Evolutionary conservation across 2,113 vertebrate species (phyloP).

Genomic region (Labeo catla): DNA sequence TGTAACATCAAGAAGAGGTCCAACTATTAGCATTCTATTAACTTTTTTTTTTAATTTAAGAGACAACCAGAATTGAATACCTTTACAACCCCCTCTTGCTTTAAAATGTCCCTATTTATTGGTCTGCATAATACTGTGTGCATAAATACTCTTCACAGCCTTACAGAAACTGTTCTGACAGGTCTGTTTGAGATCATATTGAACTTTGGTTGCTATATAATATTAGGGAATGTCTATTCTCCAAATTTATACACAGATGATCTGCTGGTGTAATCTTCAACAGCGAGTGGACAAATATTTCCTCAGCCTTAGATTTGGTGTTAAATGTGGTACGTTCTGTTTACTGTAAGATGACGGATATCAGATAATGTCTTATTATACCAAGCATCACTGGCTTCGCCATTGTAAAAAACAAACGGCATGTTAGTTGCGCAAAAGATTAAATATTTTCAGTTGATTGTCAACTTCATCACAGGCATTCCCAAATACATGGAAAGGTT

Average conservation of each 20-base stretch:
- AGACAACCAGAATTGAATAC: not conserved
- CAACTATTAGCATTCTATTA: not conserved
- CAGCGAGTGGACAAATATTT: not conserved
- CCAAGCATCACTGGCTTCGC: not conserved
- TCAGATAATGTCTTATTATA: not conserved
- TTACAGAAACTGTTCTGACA: not conserved
- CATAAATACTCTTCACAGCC: not conserved
- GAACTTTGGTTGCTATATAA: not conserved
- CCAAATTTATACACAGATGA: not conserved
- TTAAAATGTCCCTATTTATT: not conserved
- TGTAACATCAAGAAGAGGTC: too few species aligned
- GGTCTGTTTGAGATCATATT: not conserved
- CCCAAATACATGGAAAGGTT: constrained; percentile 67
- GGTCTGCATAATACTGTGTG: not conserved
- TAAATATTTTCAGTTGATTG: constrained; percentile 77
- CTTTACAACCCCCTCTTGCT: not conserved
- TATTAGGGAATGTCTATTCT: constrained; percentile 6
- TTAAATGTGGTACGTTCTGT: not conserved
- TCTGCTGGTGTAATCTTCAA: not conserved
- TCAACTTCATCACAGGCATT: constrained; percentile 75
- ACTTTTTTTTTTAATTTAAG: not conserved
- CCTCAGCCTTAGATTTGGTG: not conserved
- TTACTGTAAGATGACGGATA: not conserved
- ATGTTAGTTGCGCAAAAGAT: constrained; percentile 56
- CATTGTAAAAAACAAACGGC: constrained; percentile 67